phyloP scores from a whole-genome alignment of 2,888 invertebrate genomes.

The Caenorhabditis sp. region DNA sequence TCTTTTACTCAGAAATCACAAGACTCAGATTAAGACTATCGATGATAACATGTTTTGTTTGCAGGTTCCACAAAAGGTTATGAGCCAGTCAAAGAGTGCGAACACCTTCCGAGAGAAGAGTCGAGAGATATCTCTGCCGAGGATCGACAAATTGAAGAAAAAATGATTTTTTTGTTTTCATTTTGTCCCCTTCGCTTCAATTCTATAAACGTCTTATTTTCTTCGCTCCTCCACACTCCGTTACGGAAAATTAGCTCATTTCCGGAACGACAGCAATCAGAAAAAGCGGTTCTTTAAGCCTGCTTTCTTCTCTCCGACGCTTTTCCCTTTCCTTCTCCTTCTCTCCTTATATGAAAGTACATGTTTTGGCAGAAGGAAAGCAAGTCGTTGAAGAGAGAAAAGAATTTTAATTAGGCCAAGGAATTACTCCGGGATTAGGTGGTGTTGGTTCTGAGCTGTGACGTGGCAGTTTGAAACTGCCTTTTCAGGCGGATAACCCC shows the following conservation, averaged over 20 bases:
- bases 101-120: conserved; percentile 18
- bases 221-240: neutral
- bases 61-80: neutral
- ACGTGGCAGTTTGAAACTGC: neutral
- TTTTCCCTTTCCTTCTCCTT: neutral
- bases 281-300: neutral
- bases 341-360: conserved; percentile 1
- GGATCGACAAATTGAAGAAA: conserved; percentile 17
- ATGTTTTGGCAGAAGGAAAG: conserved; percentile 1
- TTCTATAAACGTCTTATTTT: neutral
- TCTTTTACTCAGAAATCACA: conserved; percentile 1
- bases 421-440: conserved; percentile 6
- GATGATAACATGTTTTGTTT: neutral
- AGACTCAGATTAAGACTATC: neutral
- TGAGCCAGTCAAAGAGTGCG: conserved; percentile 43
- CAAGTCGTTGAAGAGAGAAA: neutral
- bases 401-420: neutral
- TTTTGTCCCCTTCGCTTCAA: neutral
- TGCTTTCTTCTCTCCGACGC: neutral
- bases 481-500: no score
- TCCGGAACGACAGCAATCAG: conserved; percentile 5
- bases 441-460: conserved; percentile 1
- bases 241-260: conserved; percentile 4
- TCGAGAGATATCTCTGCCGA: conserved; percentile 20
- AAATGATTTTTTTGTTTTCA: conserved; percentile 7